phyloP scores from a whole-genome alignment of 2,797 vertebrate genomes.

The Vultur gryphus region DNA sequence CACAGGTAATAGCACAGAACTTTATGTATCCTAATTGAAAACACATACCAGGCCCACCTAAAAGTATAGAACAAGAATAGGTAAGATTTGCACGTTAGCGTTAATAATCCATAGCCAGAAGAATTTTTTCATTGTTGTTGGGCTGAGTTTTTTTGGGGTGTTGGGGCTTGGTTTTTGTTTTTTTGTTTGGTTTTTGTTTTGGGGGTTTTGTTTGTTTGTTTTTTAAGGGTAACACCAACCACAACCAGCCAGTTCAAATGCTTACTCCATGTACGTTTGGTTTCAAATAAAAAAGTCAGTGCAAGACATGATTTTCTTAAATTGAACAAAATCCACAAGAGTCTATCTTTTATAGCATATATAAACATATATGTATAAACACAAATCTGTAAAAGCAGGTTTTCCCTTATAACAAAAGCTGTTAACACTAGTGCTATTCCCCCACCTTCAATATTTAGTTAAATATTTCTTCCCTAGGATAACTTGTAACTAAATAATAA shows the following conservation, averaged over 20 bases:
- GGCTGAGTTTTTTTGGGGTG: not conserved
- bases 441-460: not conserved
- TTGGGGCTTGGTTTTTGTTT: too few species aligned
- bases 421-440: not conserved
- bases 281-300: not conserved
- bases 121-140: not conserved
- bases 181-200: too few species aligned
- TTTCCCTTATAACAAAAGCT: not conserved
- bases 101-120: not conserved
- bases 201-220: not conserved
- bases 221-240: not conserved
- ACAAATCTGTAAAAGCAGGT: not conserved
- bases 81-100: not conserved
- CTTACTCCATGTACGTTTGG: not conserved
- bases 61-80: not conserved
- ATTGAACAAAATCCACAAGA: fast-evolving
- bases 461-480: not conserved
- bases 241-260: not conserved
- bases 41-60: not conserved
- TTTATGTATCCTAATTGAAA: not conserved
- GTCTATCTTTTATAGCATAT: not conserved
- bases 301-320: not conserved
- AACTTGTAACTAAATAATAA: not conserved
- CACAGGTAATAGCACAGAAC: not conserved
- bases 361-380: not conserved